phyloP scores from a whole-genome alignment of 2,888 invertebrate species.

The Nomada flava region DNA sequence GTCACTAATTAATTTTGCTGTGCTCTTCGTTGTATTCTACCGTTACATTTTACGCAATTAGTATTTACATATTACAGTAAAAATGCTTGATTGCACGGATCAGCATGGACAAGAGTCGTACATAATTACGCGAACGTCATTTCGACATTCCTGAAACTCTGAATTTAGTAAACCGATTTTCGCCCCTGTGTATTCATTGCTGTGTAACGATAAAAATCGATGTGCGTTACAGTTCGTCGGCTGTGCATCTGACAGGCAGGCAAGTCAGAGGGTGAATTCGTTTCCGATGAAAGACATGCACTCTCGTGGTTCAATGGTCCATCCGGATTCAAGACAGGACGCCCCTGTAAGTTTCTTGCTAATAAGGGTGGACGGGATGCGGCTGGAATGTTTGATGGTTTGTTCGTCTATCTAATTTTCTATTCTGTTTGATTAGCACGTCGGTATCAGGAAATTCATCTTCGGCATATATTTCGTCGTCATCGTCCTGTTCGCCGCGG shows the following conservation, averaged over 20 bases:
- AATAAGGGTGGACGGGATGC: conserved; percentile 34
- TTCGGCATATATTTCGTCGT: conserved; percentile 92
- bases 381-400: conserved; percentile 15
- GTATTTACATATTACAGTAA: background rate
- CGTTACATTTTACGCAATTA: background rate
- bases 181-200: background rate
- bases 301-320: conserved; percentile 87
- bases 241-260: conserved; percentile 90
- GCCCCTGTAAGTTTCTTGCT: conserved; percentile 88
- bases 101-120: background rate
- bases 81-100: background rate
- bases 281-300: conserved; percentile 95
- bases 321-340: conserved; percentile 90
- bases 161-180: background rate
- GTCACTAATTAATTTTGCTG: background rate
- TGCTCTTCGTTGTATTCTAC: no score
- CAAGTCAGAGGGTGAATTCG: conserved; percentile 90
- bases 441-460: conserved; percentile 90
- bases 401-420: background rate
- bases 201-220: conserved; percentile 26
- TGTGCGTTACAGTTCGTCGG: conserved; percentile 88
- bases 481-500: conserved; percentile 88
- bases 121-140: background rate
- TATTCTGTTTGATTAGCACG: conserved; percentile 86
- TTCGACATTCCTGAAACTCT: background rate